phyloP scores from a whole-genome alignment of 2,888 invertebrate species.

The Rhingia campestris region DNA sequence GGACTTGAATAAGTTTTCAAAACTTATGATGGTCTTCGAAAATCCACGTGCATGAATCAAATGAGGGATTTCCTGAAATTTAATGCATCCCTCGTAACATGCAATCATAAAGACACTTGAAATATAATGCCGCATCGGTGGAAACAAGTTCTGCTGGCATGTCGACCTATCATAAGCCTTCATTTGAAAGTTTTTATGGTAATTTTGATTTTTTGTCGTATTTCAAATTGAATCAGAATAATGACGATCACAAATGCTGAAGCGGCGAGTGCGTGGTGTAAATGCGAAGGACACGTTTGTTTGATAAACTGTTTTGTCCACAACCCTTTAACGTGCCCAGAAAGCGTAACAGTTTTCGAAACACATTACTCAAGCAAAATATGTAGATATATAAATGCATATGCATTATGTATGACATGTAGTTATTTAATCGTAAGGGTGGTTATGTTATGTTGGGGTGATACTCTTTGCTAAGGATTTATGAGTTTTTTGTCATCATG shows the following conservation, averaged over 20 bases:
- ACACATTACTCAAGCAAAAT: constrained; percentile 3
- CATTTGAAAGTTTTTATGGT: constrained; percentile 24
- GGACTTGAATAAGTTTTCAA: no score
- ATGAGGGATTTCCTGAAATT: no score
- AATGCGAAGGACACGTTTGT: constrained; percentile 6
- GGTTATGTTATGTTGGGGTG: neutral
- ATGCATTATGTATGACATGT: constrained; percentile 15
- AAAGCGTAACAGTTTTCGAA: constrained; percentile 51
- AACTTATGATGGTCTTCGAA: no score
- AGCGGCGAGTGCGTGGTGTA: constrained; percentile 1
- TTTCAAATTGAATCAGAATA: constrained; percentile 13
- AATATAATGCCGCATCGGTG: no score
- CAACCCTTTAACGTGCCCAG: constrained; percentile 46
- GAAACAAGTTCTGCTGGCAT: no score
- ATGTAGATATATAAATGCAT: neutral
- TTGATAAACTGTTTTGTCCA: constrained; percentile 57
- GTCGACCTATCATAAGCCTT: neutral
- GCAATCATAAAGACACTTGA: no score
- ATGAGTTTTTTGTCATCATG: no score
- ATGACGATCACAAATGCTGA: constrained; percentile 12
- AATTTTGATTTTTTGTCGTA: constrained; percentile 27
- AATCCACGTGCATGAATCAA: no score
- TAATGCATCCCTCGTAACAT: no score
- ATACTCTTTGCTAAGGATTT: no score
- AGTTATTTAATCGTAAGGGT: constrained; percentile 19